Evolutionary conservation across 2,888 invertebrate genomes (phyloP).

Genomic region (Pandemis cinnamomeana): DNA sequence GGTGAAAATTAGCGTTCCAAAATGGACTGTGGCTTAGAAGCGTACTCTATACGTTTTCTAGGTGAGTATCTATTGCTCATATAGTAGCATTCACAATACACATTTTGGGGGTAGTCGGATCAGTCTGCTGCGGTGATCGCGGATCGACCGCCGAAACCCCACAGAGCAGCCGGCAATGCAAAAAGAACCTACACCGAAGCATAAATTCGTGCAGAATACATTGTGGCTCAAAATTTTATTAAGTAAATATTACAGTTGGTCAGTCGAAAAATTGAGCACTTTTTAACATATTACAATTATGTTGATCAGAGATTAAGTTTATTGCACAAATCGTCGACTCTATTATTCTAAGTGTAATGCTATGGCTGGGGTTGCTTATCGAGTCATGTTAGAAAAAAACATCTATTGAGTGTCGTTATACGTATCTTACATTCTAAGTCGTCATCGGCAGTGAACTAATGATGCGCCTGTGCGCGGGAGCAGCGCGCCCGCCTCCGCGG

Average conservation of each 20-base stretch:
- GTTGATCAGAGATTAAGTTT: conserved; percentile 64
- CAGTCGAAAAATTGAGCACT: conserved; percentile 83
- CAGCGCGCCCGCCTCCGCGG: conserved; percentile 14
- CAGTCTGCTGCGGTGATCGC: background rate
- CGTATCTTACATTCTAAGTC: conserved; percentile 65
- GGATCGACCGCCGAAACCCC: background rate
- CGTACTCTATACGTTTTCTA: conserved; percentile 2
- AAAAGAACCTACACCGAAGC: conserved; percentile 47
- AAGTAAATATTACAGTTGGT: conserved; percentile 75
- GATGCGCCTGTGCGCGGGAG: conserved; percentile 47
- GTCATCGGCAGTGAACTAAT: conserved; percentile 73
- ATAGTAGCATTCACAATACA: background rate
- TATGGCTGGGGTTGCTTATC: conserved; percentile 65
- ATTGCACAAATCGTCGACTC: conserved; percentile 77
- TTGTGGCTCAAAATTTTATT: conserved; percentile 55
- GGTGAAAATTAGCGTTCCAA: background rate
- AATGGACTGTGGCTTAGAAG: conserved; percentile 1
- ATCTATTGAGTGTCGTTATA: conserved; percentile 64
- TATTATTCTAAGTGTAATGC: conserved; percentile 67
- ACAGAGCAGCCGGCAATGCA: conserved; percentile 1
- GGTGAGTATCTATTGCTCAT: conserved; percentile 3
- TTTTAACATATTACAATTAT: conserved; percentile 63
- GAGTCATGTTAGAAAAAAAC: conserved; percentile 59
- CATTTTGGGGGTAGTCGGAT: background rate
- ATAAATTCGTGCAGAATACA: conserved; percentile 56